phyloP scores from a whole-genome alignment of 1,140 invertebrate genomes.

The Galendromus occidentalis region DNA sequence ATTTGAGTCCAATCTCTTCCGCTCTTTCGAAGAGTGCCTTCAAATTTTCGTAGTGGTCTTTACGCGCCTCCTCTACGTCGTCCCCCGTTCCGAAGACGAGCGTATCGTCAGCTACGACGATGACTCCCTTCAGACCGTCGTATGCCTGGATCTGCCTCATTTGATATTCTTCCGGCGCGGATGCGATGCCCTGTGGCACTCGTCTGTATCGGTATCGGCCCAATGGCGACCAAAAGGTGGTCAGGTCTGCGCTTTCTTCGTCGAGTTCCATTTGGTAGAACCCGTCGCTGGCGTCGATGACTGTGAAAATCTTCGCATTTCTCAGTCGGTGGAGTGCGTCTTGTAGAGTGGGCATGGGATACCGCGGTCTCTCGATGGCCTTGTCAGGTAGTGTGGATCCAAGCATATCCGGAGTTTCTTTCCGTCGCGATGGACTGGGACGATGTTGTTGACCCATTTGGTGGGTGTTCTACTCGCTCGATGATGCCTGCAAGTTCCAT shows the following conservation, averaged over 20 bases:
- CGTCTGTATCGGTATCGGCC: background rate
- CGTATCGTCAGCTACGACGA: background rate
- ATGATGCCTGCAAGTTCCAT: background rate
- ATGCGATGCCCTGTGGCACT: background rate
- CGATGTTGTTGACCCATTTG: background rate
- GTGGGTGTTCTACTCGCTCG: background rate
- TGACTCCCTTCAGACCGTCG: no score
- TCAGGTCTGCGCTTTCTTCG: no score
- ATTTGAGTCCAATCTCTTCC: slow-evolving; percentile 8
- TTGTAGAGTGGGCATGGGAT: background rate
- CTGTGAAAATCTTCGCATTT: slow-evolving; percentile 12
- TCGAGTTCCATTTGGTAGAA: background rate
- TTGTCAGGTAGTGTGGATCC: no score
- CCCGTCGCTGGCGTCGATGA: slow-evolving; percentile 3
- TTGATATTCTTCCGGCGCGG: background rate
- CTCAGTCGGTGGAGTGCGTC: background rate
- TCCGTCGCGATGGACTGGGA: background rate
- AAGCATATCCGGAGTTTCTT: no score
- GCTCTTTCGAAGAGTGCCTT: slow-evolving; percentile 1
- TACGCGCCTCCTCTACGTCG: background rate
- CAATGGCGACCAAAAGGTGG: background rate
- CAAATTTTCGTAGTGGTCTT: slow-evolving; percentile 14
- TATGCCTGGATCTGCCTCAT: background rate
- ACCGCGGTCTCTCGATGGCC: background rate
- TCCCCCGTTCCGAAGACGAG: background rate